These are phyloP conservation scores for Scleropages formosus DNA, from an alignment of 2,797 vertebrate species.

Conservation along the genomic window DNA sequence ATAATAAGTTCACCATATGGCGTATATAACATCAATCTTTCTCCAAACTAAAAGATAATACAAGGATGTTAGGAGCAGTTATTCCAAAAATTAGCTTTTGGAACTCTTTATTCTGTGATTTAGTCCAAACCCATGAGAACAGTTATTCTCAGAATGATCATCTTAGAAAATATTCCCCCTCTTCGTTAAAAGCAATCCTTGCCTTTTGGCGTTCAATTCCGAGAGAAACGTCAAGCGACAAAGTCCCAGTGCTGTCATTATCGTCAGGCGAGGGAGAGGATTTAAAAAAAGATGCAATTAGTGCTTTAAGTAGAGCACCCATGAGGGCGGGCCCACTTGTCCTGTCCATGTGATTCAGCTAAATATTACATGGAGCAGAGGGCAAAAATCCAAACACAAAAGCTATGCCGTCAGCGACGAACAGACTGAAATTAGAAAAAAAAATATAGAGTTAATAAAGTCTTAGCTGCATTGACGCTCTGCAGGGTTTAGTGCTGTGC, in stretches of 20 bases:
- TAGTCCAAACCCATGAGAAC: not conserved
- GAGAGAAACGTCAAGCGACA: slow-evolving; percentile 15
- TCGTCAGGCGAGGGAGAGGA: not conserved
- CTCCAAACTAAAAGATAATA: too few relatives aligned
- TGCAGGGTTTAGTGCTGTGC: slow-evolving; percentile 15
- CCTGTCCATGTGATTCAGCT: slow-evolving; percentile 24
- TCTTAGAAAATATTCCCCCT: not conserved
- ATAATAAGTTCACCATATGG: too few relatives aligned
- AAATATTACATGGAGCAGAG: slow-evolving; percentile 19
- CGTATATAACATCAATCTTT: too few relatives aligned
- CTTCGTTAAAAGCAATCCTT: slow-evolving; percentile 3
- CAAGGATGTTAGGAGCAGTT: too few relatives aligned
- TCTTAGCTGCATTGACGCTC: slow-evolving; percentile 23
- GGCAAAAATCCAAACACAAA: slow-evolving; percentile 4
- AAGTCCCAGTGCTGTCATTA: slow-evolving; percentile 43
- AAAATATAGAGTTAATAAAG: slow-evolving; percentile 29
- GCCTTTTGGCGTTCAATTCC: not conserved
- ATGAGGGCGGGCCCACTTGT: not conserved
- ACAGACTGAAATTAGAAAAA: slow-evolving; percentile 14
- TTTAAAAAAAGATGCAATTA: slow-evolving; percentile 40
- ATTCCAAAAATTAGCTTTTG: not conserved
- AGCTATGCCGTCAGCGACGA: slow-evolving; percentile 22
- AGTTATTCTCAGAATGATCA: not conserved
- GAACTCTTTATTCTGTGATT: not conserved
- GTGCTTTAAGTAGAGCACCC: slow-evolving; percentile 17